phyloP scores from a whole-genome alignment of 1,140 invertebrate species.

The Trachymyrmex cornetzi region DNA sequence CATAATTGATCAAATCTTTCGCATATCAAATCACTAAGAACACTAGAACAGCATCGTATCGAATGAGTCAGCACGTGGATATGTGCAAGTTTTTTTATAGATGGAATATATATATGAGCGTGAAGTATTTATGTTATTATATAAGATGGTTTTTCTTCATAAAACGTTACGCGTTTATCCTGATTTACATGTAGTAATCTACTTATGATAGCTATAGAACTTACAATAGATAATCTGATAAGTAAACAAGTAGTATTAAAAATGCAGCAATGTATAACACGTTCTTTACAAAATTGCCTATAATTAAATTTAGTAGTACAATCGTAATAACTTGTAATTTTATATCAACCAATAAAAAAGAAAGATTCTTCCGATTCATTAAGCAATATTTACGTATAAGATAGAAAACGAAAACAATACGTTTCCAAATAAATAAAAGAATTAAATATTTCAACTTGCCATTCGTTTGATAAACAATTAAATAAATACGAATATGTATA shows the following conservation, averaged over 20 bases:
- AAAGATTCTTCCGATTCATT: neutral
- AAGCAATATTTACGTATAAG: neutral
- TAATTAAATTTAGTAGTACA: neutral
- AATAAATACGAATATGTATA: neutral
- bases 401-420: neutral
- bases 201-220: neutral
- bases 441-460: neutral
- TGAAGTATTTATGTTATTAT: slow-evolving; percentile 27
- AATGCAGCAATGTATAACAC: neutral
- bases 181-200: neutral
- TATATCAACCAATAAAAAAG: neutral
- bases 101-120: neutral
- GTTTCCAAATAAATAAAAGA: slow-evolving; percentile 10
- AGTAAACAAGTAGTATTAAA: neutral
- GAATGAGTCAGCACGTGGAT: slow-evolving; percentile 30
- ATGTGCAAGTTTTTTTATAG: neutral
- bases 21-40: slow-evolving; percentile 23
- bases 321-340: neutral
- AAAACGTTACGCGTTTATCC: neutral
- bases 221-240: neutral
- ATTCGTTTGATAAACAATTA: neutral
- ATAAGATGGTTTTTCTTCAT: neutral
- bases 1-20: slow-evolving; percentile 33
- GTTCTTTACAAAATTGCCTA: neutral
- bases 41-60: slow-evolving; percentile 22